Evolutionary conservation across 2,113 vertebrate species (phyloP), one percentile per base, ranked within the genome.

Genomic region (Phyllopteryx taeniolatus): DNA sequence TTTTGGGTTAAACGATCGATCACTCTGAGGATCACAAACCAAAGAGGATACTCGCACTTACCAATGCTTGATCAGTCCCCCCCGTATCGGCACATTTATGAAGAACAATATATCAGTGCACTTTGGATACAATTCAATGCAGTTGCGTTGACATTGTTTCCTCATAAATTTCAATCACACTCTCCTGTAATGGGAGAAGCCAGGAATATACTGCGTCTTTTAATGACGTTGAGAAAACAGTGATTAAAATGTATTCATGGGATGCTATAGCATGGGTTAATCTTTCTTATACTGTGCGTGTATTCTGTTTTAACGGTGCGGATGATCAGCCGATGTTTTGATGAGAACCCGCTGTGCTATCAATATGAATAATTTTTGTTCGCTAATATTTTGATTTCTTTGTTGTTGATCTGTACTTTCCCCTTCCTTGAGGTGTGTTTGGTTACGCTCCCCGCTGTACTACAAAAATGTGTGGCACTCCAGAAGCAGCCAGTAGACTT

Each of bases 261-360:
- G 83, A 78, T 70, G 79, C 76, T 77, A 84, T 78, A 79, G 88
- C 87, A 91, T 87, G 88, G 78, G 83, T 90, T 86, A 35, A 83
- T 83, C 72, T 84, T 86, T 88, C 73, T 85, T 79, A 77, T 86
- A 75, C 78, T 85, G 75, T 85, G 69, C 78, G 47, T 87, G 79
- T 83, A 70, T 82, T 88, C 89, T 74, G 64, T 86, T 87, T 86
- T 84, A 76, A 87, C 72, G 71, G 67, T 74, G 74, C 79, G 71
- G 77, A 74, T 81, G 68, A 75, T 80, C 73, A 68, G 57, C 67
- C 74, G 63, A 69, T 78, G 72, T 83, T 83, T 87, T 82, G 76
- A 86, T 75, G 73, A 80, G 70, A 79, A 81, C 71, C 76, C 64
- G 81, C 75, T 79, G 62, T 56, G 60, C 75, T 79, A 81, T 86